A percentile compares a stretch with the other conserved stretches of the same genome.
phyloP scores from a whole-genome alignment of 2,113 vertebrate species.

The Isichthys henryi region DNA sequence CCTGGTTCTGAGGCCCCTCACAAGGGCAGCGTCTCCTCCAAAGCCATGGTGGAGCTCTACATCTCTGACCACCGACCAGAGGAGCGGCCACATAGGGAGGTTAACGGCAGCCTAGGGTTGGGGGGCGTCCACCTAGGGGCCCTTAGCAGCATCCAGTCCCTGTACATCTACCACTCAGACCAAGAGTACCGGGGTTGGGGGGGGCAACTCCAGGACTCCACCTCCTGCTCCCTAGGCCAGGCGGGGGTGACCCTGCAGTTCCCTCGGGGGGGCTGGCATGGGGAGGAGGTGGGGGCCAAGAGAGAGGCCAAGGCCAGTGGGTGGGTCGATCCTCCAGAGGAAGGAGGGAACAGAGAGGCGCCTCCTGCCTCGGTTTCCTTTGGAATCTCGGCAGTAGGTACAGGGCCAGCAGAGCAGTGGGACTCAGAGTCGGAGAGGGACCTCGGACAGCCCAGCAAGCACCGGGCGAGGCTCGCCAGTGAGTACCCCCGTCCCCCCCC shows the following conservation, averaged over 20 bases:
- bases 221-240: constrained; percentile 43
- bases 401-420: constrained; percentile 65
- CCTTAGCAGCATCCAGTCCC: background rate
- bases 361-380: constrained; percentile 84
- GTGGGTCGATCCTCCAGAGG: constrained; percentile 74
- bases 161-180: constrained; percentile 2
- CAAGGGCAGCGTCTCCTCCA: constrained; percentile 34
- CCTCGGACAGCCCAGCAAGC: constrained; percentile 75
- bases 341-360: constrained; percentile 79
- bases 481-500: constrained; percentile 60
- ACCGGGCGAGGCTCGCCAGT: constrained; percentile 77
- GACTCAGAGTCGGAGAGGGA: constrained; percentile 67
- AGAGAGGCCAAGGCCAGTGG: constrained; percentile 57
- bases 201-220: constrained; percentile 35
- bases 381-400: constrained; percentile 76
- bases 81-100: background rate
- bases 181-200: constrained; percentile 34
- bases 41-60: constrained; percentile 56
- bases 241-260: constrained; percentile 69
- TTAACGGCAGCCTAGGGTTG: background rate
- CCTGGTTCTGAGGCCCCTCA: constrained; percentile 27
- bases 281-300: constrained; percentile 43
- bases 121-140: background rate
- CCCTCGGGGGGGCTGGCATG: constrained; percentile 51
- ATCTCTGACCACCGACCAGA: constrained; percentile 34